Base-by-base conservation (phyloP, 2,888 invertebrate genomes). In the Meghimatium bilineatum region DNA sequence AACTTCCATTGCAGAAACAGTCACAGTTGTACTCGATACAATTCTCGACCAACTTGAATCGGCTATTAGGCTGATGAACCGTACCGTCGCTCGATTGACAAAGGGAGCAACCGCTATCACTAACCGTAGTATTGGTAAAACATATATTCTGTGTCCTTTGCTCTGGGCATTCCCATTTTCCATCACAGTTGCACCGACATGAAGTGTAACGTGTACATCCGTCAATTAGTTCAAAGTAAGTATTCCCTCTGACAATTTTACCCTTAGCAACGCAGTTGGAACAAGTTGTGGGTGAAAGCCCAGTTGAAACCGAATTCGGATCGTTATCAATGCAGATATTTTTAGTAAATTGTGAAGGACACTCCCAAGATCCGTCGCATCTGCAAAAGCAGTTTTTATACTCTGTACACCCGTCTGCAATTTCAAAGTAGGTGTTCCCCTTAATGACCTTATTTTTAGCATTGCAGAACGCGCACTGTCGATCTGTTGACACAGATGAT, bases 291-390 rank as follows among this genome's bases (percentile, higher is more conserved):
- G 69, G 80, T 0, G 71, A 36, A 5, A 38, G 2, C 38, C 26
- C 60, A 20, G 69, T 66, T 1, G 80, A 69, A 14, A 20, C 36
- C 26, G 80, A 29, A 23, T n/a, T 69, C 52, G 14, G 29, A 34
- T 69, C 17, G 10, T 29, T 52, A 20, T 74, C 71, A n/a, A 75
- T 71, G 74, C 87, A 91, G 14, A 85, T 89, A 80, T 90, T 86
- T 6, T 87, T 87, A 17, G 90, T 89, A 66, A 82, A 86, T 36
- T 89, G 87, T 36, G 87, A 85, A 10, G 90, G 89, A 77, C 91
- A 91, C 36, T 89, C 85, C 91, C 91, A 91, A 10, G 89, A 86
- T 12, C 91, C 91, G 71, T 90, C 89, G 84, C 91, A 91, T n/a
- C 87, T 87, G 84, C 91, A 91, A 32, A 85, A 80, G 75, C 91